These are phyloP conservation scores for Diabrotica undecimpunctata DNA, from an alignment of 1,140 invertebrate genomes.

Conservation along the genomic window DNA sequence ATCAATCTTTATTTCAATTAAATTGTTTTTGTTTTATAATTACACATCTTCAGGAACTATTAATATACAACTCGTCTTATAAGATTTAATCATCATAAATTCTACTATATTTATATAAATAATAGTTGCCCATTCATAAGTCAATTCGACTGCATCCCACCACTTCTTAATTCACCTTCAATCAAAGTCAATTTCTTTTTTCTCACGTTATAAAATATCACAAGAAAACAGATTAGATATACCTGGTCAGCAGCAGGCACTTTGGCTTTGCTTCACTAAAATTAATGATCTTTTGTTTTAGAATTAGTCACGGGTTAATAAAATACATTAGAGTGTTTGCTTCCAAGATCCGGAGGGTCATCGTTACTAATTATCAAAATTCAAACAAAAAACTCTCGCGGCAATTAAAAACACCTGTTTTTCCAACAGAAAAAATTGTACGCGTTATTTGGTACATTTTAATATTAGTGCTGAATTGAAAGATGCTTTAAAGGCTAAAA, in stretches of 20 bases:
- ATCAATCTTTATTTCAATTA: too few species aligned
- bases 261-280: neutral
- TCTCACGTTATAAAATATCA: conserved; percentile 15
- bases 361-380: conserved; percentile 7
- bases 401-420: conserved; percentile 10
- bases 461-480: too few species aligned
- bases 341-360: neutral
- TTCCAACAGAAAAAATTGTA: too few species aligned
- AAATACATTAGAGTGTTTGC: conserved; percentile 5
- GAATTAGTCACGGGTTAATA: conserved; percentile 20
- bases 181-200: conserved; percentile 8
- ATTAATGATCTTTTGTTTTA: conserved; percentile 23
- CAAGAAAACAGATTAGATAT: neutral
- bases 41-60: too few species aligned
- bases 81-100: too few species aligned
- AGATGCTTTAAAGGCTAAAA: too few species aligned
- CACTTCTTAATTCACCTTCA: neutral
- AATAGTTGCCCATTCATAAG: too few species aligned
- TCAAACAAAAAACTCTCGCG: conserved; percentile 3
- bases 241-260: neutral
- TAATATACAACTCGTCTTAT: too few species aligned
- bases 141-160: too few species aligned
- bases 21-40: too few species aligned
- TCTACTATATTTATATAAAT: too few species aligned
- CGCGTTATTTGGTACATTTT: too few species aligned